Conservation (phyloP, 1,140 invertebrate species). For the Drosophila funebris region DNA sequence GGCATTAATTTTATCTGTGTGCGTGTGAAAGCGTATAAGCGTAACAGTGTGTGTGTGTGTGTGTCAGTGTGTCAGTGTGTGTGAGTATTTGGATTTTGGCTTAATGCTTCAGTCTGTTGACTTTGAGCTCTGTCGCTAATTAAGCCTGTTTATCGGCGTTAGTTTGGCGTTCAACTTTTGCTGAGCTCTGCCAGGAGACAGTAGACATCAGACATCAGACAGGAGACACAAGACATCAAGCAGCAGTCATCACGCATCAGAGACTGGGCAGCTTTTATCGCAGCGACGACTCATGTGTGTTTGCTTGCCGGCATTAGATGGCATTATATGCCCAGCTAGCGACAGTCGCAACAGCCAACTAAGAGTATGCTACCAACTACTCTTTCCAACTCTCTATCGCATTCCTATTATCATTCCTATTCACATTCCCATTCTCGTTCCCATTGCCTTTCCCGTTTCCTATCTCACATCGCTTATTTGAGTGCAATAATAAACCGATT, state of each 20-base stretch:
- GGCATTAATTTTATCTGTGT: slow-evolving; percentile 59
- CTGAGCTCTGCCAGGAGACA: slow-evolving; percentile 4
- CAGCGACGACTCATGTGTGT: slow-evolving; percentile 18
- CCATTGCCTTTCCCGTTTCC: slow-evolving; percentile 2
- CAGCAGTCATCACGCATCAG: not conserved
- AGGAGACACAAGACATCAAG: not conserved
- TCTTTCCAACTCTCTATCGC: not conserved
- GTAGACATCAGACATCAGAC: not conserved
- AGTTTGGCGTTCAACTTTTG: slow-evolving; percentile 71
- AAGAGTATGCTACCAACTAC: not conserved
- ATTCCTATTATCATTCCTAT: not conserved
- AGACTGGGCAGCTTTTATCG: slow-evolving; percentile 12
- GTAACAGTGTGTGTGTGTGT: slow-evolving; percentile 10
- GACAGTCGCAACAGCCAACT: not conserved
- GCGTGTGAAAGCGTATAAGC: slow-evolving; percentile 7
- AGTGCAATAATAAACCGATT: slow-evolving; percentile 80
- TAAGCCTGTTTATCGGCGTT: slow-evolving; percentile 80
- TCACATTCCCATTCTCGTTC: not conserved
- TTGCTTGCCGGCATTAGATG: slow-evolving; percentile 10
- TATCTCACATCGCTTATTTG: slow-evolving; percentile 26
- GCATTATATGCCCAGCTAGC: slow-evolving; percentile 1
- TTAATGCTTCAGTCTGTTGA: slow-evolving; percentile 77
- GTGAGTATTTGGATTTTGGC: slow-evolving; percentile 39
- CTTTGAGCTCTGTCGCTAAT: slow-evolving; percentile 77
- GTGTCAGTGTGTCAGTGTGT: slow-evolving; percentile 18